Conservation (phyloP, 2,113 vertebrate species). For the Heliornis fulica region DNA sequence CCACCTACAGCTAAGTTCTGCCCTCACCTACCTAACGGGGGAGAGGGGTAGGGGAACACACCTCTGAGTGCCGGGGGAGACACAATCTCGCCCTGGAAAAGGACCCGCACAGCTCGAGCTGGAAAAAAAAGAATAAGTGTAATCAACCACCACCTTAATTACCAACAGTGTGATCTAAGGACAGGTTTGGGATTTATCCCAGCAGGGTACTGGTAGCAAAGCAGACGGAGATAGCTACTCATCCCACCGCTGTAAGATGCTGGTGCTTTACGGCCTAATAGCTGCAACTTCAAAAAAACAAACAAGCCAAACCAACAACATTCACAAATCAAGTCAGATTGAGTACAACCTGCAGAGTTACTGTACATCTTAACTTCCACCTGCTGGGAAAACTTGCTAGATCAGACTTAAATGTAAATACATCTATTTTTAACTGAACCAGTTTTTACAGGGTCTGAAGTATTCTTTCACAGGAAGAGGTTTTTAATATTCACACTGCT, state of each 20-base stretch:
- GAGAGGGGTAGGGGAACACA: background rate
- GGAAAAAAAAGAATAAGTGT: background rate
- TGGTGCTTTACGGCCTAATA: slow-evolving; percentile 60
- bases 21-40: background rate
- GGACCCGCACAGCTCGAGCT: background rate
- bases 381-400: slow-evolving; percentile 60
- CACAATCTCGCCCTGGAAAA: background rate
- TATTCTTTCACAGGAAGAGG: slow-evolving; percentile 68
- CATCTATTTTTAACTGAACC: slow-evolving; percentile 72
- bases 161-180: background rate
- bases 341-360: slow-evolving; percentile 54
- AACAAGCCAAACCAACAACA: background rate
- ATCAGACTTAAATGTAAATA: slow-evolving; percentile 72
- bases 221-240: background rate
- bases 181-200: slow-evolving; percentile 11
- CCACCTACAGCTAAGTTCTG: background rate
- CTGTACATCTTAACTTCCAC: slow-evolving; percentile 60
- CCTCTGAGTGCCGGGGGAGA: background rate
- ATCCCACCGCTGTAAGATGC: slow-evolving; percentile 17
- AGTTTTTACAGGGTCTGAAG: slow-evolving; percentile 71
- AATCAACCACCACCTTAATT: background rate
- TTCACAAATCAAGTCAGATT: slow-evolving; percentile 3
- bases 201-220: background rate
- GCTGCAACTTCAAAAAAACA: slow-evolving; percentile 34
- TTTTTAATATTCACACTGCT: slow-evolving; percentile 65